These are phyloP conservation scores for Oikopleura dioica DNA, from an alignment of 23 tunicate genomes.

Conservation along the genomic window DNA sequence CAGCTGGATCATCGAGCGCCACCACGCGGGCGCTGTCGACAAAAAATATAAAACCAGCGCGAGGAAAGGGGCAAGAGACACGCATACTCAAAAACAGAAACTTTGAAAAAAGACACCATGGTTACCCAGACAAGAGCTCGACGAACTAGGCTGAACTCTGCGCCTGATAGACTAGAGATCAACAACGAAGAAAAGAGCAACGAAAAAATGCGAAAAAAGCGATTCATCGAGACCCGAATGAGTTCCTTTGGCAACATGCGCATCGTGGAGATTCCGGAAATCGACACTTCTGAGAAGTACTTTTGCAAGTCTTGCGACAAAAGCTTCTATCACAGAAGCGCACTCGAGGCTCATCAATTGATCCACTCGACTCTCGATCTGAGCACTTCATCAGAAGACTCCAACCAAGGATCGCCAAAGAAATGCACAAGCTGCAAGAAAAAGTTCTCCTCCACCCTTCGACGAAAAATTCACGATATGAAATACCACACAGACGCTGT, in stretches of 20 bases:
- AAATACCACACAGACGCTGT: neutral
- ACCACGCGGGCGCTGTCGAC: no score
- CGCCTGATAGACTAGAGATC: neutral
- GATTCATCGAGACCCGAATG: neutral
- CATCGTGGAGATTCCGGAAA: neutral
- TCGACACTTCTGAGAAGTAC: neutral
- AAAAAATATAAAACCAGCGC: no score
- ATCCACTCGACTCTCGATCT: neutral
- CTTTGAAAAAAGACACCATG: no score
- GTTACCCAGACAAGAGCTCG: no score
- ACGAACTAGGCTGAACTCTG: neutral
- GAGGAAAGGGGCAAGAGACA: no score
- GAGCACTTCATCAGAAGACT: neutral
- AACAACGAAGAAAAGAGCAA: neutral
- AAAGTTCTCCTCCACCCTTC: neutral
- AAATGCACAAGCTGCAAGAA: neutral
- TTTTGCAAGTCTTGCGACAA: neutral
- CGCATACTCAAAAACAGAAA: no score
- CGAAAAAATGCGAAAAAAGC: neutral
- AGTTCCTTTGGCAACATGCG: no score
- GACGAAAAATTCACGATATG: neutral
- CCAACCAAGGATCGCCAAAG: no score
- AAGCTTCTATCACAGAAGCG: neutral
- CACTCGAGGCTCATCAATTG: constrained; percentile 5
- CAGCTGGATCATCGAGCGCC: no score